Percentiles rank a stretch among this genome's conserved stretches.
Conservation (phyloP, 2,888 invertebrate species). For the Panopea generosa region DNA sequence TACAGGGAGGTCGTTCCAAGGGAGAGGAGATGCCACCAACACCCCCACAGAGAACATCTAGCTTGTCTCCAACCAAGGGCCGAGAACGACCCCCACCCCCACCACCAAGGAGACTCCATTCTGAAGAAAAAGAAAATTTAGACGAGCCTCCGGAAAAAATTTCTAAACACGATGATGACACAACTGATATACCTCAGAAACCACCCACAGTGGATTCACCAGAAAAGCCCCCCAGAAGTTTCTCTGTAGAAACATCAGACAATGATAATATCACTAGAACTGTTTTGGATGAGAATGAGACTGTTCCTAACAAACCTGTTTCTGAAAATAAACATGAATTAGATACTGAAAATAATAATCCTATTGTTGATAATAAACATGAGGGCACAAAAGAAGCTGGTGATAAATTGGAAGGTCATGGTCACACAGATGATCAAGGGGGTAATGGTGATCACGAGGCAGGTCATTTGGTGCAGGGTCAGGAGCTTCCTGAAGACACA, state of each 20-base stretch:
- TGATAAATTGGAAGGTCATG: not conserved
- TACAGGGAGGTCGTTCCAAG: conserved; percentile 13
- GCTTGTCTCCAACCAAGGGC: conserved; percentile 49
- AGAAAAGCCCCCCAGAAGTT: conserved; percentile 8
- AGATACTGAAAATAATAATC: conserved; percentile 32
- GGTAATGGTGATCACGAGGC: not conserved
- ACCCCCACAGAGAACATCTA: conserved; percentile 63
- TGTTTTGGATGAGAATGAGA: not conserved
- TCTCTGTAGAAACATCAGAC: conserved; percentile 6
- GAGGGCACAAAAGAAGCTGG: conserved; percentile 2
- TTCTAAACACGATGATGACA: conserved; percentile 31
- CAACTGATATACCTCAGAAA: conserved; percentile 32
- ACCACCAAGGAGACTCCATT: conserved; percentile 30
- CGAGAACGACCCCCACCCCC: conserved; percentile 57
- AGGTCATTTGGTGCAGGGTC: too few relatives aligned
- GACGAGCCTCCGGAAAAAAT: conserved; percentile 45
- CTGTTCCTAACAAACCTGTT: not conserved
- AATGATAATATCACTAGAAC: not conserved
- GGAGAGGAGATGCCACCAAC: conserved; percentile 60
- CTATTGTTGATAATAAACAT: conserved; percentile 12
- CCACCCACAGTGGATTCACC: conserved; percentile 22
- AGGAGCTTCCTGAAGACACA: conserved; percentile 1
- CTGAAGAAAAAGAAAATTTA: conserved; percentile 4
- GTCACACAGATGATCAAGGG: not conserved
- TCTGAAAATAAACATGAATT: not conserved